Evolutionary conservation across 2,797 vertebrate species (phyloP).

Genomic region (Epinephelus coioides): DNA sequence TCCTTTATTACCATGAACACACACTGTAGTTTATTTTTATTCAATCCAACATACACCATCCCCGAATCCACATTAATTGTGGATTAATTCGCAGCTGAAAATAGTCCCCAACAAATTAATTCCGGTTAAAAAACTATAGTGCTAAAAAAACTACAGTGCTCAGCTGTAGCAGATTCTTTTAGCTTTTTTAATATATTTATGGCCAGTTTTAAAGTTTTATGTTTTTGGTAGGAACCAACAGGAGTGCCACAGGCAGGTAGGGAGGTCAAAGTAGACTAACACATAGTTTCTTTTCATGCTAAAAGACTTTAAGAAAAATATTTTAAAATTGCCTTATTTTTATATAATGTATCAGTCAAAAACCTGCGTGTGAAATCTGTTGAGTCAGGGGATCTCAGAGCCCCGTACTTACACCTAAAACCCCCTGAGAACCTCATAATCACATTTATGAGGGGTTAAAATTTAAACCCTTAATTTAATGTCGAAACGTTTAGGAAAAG

Average conservation of each 20-base stretch:
- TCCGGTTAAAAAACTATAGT: no score
- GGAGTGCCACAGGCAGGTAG: not conserved
- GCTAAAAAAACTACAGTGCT: no score
- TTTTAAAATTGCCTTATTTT: not conserved
- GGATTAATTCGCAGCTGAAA: no score
- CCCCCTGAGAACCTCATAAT: not conserved
- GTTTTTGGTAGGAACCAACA: no score
- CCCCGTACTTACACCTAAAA: not conserved
- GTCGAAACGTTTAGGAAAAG: not conserved
- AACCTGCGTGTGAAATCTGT: not conserved
- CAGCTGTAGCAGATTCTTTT: not conserved
- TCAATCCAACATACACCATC: no score
- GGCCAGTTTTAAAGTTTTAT: no score
- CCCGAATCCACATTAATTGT: no score
- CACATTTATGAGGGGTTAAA: not conserved
- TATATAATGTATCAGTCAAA: not conserved
- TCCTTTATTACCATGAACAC: no score
- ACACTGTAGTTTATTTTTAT: no score
- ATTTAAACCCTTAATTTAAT: not conserved
- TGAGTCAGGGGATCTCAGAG: not conserved
- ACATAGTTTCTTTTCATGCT: not conserved
- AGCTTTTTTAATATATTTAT: slow-evolving; percentile 1
- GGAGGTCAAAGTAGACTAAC: not conserved
- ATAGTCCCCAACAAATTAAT: no score
- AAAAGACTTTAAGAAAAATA: not conserved